phyloP scores from a whole-genome alignment of 2,797 vertebrate genomes.

The Trichosurus vulpecula region DNA sequence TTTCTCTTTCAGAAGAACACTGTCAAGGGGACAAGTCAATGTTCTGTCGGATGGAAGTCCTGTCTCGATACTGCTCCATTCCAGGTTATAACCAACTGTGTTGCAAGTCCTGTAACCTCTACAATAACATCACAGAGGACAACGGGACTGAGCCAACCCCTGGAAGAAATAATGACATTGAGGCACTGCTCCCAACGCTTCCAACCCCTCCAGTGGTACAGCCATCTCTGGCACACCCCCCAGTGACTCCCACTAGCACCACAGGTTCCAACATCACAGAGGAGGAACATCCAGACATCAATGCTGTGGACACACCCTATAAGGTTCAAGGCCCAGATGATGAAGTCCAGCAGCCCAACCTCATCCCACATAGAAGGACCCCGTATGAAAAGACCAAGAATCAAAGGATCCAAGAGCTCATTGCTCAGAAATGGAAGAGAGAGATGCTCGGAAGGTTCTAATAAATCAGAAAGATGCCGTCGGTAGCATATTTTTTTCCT shows the following conservation, averaged over 20 bases:
- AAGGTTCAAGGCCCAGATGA: constrained; percentile 84
- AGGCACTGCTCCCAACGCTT: constrained; percentile 82
- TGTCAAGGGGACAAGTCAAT: constrained; percentile 95
- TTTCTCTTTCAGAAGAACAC: constrained; percentile 92
- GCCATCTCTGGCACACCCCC: constrained; percentile 63
- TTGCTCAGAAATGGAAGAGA: constrained; percentile 92
- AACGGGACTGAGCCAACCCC: constrained; percentile 57
- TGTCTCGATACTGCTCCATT: constrained; percentile 93
- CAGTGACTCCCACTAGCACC: constrained; percentile 64
- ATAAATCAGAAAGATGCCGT: constrained; percentile 80
- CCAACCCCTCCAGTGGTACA: constrained; percentile 52
- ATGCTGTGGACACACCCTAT: constrained; percentile 89
- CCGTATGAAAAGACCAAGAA: constrained; percentile 94
- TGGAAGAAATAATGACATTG: constrained; percentile 83
- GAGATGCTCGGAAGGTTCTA: constrained; percentile 86
- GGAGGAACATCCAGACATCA: constrained; percentile 89
- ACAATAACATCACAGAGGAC: constrained; percentile 74
- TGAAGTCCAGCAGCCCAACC: constrained; percentile 90
- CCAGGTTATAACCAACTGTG: constrained; percentile 93
- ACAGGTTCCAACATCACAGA: constrained; percentile 79
- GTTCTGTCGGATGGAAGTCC: constrained; percentile 94
- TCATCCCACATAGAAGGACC: constrained; percentile 89
- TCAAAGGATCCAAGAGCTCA: constrained; percentile 95
- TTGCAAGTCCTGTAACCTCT: constrained; percentile 92
- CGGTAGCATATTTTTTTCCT: constrained; percentile 74